Evolutionary conservation across 2,113 vertebrate genomes (phyloP).

Genomic region (Sisor rabdophorus): DNA sequence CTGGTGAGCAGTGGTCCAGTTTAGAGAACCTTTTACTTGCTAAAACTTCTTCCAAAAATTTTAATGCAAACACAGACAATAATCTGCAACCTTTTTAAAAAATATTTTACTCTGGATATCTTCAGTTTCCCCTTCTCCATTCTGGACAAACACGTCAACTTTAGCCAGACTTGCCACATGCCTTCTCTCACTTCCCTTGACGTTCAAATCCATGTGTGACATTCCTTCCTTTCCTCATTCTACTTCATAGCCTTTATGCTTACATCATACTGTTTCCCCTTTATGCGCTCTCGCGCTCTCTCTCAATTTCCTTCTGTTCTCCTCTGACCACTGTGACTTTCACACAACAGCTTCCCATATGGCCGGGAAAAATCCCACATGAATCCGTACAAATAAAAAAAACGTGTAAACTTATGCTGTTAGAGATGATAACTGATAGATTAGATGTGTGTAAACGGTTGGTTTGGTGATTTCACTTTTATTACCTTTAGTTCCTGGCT

Average conservation of each 20-base stretch:
- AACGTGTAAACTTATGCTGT: constrained; percentile 63
- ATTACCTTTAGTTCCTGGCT: neutral
- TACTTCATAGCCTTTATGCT: constrained; percentile 13
- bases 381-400: neutral
- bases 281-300: constrained; percentile 7
- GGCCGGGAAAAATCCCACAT: neutral
- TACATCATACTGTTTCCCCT: constrained; percentile 38
- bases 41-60: neutral
- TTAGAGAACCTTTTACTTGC: neutral
- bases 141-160: neutral
- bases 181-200: constrained; percentile 29
- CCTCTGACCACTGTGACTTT: constrained; percentile 2
- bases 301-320: constrained; percentile 3
- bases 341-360: constrained; percentile 43
- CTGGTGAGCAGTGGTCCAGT: neutral
- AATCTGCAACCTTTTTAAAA: neutral
- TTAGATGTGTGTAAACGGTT: neutral
- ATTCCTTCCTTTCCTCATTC: constrained; percentile 10
- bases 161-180: constrained; percentile 15
- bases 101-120: neutral
- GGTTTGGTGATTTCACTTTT: neutral
- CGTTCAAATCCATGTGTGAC: constrained; percentile 26
- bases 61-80: neutral
- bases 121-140: neutral
- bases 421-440: constrained; percentile 12